Evolutionary conservation across 2,888 invertebrate genomes (phyloP).

Genomic region (Lasioglossum calceatum): DNA sequence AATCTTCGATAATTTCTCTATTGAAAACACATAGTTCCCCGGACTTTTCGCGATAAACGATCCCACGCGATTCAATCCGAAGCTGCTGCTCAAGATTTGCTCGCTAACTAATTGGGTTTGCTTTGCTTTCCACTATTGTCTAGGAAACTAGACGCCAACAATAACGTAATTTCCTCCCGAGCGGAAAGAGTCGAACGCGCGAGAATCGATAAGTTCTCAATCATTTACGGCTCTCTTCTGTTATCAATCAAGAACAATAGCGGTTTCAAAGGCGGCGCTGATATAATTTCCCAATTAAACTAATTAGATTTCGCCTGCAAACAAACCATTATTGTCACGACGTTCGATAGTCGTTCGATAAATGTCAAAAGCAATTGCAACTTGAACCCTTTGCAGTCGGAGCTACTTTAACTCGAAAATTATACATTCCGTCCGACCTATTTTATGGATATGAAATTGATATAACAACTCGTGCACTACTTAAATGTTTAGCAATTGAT

Average conservation of each 20-base stretch:
- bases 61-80: background rate
- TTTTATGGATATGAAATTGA: too few relatives aligned
- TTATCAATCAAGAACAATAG: background rate
- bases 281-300: background rate
- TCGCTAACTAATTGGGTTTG: background rate
- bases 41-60: background rate
- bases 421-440: too few relatives aligned
- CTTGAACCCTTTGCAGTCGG: too few relatives aligned
- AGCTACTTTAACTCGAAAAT: too few relatives aligned
- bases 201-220: background rate
- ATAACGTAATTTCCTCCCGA: background rate
- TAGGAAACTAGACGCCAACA: background rate
- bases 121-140: background rate
- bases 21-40: background rate
- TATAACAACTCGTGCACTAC: too few relatives aligned
- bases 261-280: background rate
- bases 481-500: too few relatives aligned
- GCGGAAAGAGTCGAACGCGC: background rate
- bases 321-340: background rate
- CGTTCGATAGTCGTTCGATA: background rate
- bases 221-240: background rate
- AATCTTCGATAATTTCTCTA: background rate
- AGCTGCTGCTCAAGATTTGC: background rate
- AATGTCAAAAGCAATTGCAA: background rate
- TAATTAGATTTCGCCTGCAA: background rate